phyloP scores from a whole-genome alignment of 1,140 invertebrate species.

The Caenorhabditis brenneri region DNA sequence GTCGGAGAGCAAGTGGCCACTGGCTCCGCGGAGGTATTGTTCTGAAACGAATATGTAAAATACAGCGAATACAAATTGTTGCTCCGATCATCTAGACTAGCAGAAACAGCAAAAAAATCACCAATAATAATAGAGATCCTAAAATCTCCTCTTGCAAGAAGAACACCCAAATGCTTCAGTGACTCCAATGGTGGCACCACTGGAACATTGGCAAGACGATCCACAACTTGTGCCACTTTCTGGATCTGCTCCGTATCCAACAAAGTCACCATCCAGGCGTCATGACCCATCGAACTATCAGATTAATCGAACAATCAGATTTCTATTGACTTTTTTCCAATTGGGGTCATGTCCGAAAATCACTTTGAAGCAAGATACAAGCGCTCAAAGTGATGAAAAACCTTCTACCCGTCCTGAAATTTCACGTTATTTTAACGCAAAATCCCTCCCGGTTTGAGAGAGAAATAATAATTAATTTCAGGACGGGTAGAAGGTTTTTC shows the following conservation, averaged over 20 bases:
- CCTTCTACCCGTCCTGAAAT: too few species aligned
- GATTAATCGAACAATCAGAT: too few species aligned
- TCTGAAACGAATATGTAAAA: conserved; percentile 47
- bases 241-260: conserved; percentile 47
- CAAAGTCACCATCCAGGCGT: conserved; percentile 53
- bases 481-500: too few species aligned
- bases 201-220: conserved; percentile 52
- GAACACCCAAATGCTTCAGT: conserved; percentile 52
- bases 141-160: conserved; percentile 35
- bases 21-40: conserved; percentile 46
- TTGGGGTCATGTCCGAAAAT: too few species aligned
- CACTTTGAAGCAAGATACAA: too few species aligned
- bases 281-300: conserved; percentile 55
- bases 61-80: neutral
- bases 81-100: neutral
- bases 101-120: neutral
- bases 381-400: too few species aligned
- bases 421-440: too few species aligned
- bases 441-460: too few species aligned
- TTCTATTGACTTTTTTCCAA: too few species aligned
- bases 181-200: conserved; percentile 57
- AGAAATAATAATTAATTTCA: too few species aligned
- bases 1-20: conserved; percentile 50
- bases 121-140: neutral
- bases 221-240: conserved; percentile 49